phyloP scores from a whole-genome alignment of 2,113 vertebrate species.

The Saguinus midas region DNA sequence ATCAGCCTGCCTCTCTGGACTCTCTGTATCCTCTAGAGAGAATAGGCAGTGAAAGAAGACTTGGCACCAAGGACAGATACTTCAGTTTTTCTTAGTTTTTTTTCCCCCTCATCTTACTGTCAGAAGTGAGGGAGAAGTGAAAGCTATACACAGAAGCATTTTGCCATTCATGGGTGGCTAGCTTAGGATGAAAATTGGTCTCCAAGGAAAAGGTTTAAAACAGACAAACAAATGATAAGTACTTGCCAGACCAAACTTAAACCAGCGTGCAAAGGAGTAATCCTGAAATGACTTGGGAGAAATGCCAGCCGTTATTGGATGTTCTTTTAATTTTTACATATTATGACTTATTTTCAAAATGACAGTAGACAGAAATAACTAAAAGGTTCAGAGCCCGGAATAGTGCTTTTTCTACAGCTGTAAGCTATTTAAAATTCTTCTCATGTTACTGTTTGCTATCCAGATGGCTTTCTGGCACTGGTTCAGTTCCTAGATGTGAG shows the following conservation, averaged over 20 bases:
- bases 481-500: constrained; percentile 76
- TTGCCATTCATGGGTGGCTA: constrained; percentile 32
- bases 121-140: background rate
- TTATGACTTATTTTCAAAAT: constrained; percentile 61
- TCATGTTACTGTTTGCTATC: constrained; percentile 70
- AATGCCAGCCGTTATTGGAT: constrained; percentile 5
- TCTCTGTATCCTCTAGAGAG: background rate
- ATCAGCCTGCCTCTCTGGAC: background rate
- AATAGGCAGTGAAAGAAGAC: background rate
- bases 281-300: constrained; percentile 29
- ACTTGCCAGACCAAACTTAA: constrained; percentile 12
- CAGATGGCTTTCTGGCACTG: constrained; percentile 80
- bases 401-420: constrained; percentile 71
- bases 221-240: background rate
- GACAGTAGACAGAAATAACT: constrained; percentile 61
- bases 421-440: constrained; percentile 80
- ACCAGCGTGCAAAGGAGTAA: background rate
- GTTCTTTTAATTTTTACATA: constrained; percentile 57
- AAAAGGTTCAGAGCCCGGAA: constrained; percentile 67
- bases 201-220: constrained; percentile 30
- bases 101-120: background rate
- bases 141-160: constrained; percentile 36
- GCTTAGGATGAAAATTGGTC: constrained; percentile 39
- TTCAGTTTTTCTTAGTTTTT: background rate
- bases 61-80: background rate